A percentile compares a stretch with the other conserved stretches of the same genome.
Conservation (phyloP, 92 coral and sea anemone genomes). For the Paragorgia papillata region DNA sequence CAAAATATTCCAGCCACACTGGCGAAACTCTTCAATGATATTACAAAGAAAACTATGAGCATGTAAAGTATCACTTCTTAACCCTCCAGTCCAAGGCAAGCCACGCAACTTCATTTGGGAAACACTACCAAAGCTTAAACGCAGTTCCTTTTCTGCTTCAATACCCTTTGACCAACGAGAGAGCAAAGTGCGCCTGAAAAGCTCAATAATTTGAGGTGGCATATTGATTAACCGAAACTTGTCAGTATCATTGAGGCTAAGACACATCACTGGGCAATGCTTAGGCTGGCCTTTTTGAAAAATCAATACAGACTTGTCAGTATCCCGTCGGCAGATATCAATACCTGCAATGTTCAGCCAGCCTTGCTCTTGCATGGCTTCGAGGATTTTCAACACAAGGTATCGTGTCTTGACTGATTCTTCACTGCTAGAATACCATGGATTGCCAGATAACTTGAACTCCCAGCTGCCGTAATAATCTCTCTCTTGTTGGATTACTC, state of each 20-base stretch:
- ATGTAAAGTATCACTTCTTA: not conserved
- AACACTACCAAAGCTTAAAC: not conserved
- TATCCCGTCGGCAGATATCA: slow-evolving; percentile 35
- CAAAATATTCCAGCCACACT: slow-evolving; percentile 34
- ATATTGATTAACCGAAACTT: slow-evolving; percentile 55
- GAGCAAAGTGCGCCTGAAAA: not conserved
- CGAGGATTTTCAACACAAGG: slow-evolving; percentile 44
- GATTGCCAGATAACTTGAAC: slow-evolving; percentile 62
- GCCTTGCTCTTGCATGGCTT: slow-evolving; percentile 55
- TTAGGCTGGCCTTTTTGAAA: slow-evolving; percentile 47
- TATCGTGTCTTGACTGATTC: slow-evolving; percentile 61
- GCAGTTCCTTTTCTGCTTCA: not conserved
- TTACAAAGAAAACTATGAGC: slow-evolving; percentile 47
- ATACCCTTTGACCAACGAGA: slow-evolving; percentile 29
- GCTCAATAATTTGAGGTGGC: slow-evolving; percentile 44
- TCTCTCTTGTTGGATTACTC: slow-evolving; percentile 50
- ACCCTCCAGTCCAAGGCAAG: not conserved
- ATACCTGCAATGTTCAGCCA: slow-evolving; percentile 56
- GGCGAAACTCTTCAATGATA: slow-evolving; percentile 44
- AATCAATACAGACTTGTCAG: slow-evolving; percentile 46
- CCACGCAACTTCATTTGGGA: slow-evolving; percentile 4
- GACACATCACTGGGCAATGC: slow-evolving; percentile 43
- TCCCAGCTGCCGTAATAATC: slow-evolving; percentile 51
- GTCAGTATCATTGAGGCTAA: slow-evolving; percentile 52
- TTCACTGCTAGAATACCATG: slow-evolving; percentile 54